Percentiles rank a stretch among this genome's conserved stretches.
Evolutionary conservation across 2,113 vertebrate species (phyloP).

Genomic region (Dicerorhinus sumatrensis): DNA sequence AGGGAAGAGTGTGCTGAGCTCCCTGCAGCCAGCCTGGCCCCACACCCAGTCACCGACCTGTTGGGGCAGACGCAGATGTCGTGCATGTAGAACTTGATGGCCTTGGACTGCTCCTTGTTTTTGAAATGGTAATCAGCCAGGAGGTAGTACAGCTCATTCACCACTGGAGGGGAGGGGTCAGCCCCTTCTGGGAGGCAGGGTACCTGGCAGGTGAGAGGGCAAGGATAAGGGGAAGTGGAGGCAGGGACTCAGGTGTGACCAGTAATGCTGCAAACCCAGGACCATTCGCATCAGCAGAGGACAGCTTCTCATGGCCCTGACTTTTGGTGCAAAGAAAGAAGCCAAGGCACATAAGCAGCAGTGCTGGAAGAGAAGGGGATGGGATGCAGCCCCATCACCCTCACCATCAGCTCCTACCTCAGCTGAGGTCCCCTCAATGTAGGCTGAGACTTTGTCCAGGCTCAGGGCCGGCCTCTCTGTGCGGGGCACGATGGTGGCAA

Average conservation of each 20-base stretch:
- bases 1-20: background rate
- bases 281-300: background rate
- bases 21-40: background rate
- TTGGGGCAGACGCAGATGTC: slow-evolving; percentile 97
- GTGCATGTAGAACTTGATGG: slow-evolving; percentile 99
- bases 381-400: rapidly evolving
- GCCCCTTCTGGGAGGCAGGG: slow-evolving; percentile 94
- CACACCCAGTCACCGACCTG: slow-evolving; percentile 87
- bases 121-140: slow-evolving; percentile 99
- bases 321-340: background rate
- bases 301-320: background rate
- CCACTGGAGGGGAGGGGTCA: slow-evolving; percentile 91
- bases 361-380: background rate
- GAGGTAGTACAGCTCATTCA: slow-evolving; percentile 96
- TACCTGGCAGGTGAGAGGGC: slow-evolving; percentile 84
- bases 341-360: background rate
- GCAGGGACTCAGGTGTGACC: background rate
- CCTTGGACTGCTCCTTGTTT: slow-evolving; percentile 99
- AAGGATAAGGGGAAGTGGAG: background rate
- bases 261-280: background rate
- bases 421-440: slow-evolving; percentile 93
- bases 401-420: slow-evolving; percentile 88
- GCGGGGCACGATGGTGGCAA: slow-evolving; percentile 92
- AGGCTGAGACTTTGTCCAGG: slow-evolving; percentile 94
- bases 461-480: slow-evolving; percentile 91